Base-by-base conservation (phyloP, 2,797 vertebrate genomes). In the Masticophis lateralis region DNA sequence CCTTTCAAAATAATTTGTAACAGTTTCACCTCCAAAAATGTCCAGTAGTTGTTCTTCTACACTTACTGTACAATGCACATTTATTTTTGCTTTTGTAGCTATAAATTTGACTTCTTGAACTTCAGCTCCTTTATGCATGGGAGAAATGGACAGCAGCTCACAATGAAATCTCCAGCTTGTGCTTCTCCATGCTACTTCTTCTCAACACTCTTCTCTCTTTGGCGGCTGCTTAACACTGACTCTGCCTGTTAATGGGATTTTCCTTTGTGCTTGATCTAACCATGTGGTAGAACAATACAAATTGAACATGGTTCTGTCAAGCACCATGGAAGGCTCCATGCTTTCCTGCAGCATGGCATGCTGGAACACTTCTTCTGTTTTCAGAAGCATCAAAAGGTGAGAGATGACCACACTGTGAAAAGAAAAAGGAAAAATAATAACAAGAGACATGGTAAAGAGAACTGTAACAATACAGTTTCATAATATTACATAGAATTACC, bases 231-330 rank as follows among this genome's bases (percentile, higher is more conserved):
- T 98, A 98, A 98, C 98, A 98, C 98, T 98, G 98, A 98, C 97
- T 98, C 98, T 98, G 97, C 97, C 98, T 98, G 93, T 98, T 98
- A 97, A 98, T 98, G 98, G 98, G 98, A 99, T 99, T 99, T 99
- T 99, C 99, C 99, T 98, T 99, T 99, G 99, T 99, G 99, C 99
- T 99, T 99, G 99, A 99, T 99, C 99, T 99, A 99, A 99, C 99
- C 99, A 99, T 99, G 99, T 99, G 99, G 98, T 99, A 98, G 98
- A 98, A 99, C 98, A 98, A 98, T 98, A 98, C 98, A 99, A 98
- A 98, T 98, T 98, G 99, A 99, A 99, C 99, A 99, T 99, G 99
- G 99, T 99, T 99, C 99, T 98, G 99, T 99, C 99, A 99, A 99
- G 99, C 99, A 99, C 99, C 99, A 99, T 99, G 99, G 99, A 99